Base-by-base conservation (phyloP, 1,140 invertebrate genomes). In the Phymorhynchus buccinoides region DNA sequence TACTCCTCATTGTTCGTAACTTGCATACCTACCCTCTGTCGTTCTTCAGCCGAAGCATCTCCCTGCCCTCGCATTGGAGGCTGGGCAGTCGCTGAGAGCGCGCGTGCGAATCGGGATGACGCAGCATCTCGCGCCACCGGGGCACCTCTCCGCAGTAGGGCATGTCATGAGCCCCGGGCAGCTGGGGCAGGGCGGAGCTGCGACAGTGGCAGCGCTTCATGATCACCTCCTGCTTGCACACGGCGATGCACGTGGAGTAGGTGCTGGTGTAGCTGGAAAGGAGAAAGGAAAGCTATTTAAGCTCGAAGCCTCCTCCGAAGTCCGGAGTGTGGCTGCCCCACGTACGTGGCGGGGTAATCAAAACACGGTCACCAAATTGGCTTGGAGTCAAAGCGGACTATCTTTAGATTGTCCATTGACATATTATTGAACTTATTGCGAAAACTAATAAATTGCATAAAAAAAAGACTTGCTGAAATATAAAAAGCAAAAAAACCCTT, bases 191-290 rank as follows among this genome's bases (percentile, higher is more conserved):
- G 16, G 86, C 88, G 0, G 90, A 90, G 0, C 91, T 90, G 62
- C 88, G 89, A 73, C 91, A 92, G 0, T 87, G 85, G 82, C 91
- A 92, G 6, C 75, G 80, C n/a, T 85, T 80, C 0, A 92, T 89
- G 18, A 92, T 87, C 80, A 90, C 88, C 78, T 86, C 80, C 80
- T 92, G 91, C 85, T 91, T 90, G 86, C 91, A 92, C 37, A 92
- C 68, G 82, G 89, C 88, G 32, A 92, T 84, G 87, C 91, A 92
- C 6, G 89, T 89, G 82, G 91, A 91, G 52, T 89, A 89, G 18
- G 90, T 92, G 85, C 91, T 90, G 35, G 87, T 85, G 82, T 71
- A 83, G 27, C 81, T 83, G 81, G 18, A 32, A n/a, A n/a, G n/a
- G n/a, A n/a, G n/a, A n/a, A n/a, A n/a, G n/a, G n/a, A n/a, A n/a